A percentile compares a stretch with the other conserved stretches of the same genome.
These are phyloP conservation scores for Tethea ocularis DNA, from an alignment of 2,888 invertebrate species.

Conservation along the genomic window DNA sequence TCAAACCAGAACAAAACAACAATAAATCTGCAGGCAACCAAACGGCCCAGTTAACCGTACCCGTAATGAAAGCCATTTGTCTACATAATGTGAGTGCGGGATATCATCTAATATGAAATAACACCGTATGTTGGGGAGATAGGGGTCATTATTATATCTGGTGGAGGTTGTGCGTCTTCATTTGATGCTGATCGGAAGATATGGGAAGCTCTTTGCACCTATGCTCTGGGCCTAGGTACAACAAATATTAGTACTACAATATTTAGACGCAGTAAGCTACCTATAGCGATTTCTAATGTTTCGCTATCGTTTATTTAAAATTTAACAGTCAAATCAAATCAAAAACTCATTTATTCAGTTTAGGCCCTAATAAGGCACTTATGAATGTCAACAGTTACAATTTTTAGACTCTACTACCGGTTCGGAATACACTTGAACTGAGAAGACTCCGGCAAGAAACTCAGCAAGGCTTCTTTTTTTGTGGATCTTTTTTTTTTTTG, in stretches of 20 bases:
- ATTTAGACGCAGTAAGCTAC: background rate
- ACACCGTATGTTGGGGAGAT: conserved; percentile 58
- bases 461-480: too few species aligned
- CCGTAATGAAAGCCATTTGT: conserved; percentile 73
- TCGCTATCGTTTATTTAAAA: background rate
- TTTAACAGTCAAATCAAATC: background rate
- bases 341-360: too few species aligned
- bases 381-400: too few species aligned
- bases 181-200: conserved; percentile 68
- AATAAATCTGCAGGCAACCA: conserved; percentile 15
- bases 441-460: too few species aligned
- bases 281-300: background rate
- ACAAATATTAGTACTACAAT: background rate
- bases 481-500: too few species aligned
- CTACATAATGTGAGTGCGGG: conserved; percentile 69
- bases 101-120: conserved; percentile 76
- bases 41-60: conserved; percentile 39
- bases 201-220: conserved; percentile 34
- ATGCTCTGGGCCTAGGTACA: background rate
- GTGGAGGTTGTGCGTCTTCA: conserved; percentile 55
- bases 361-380: too few species aligned
- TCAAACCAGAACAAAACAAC: conserved; percentile 22
- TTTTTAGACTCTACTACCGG: too few species aligned
- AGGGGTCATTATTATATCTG: conserved; percentile 60
- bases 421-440: too few species aligned